Evolutionary conservation across 2,888 invertebrate species (phyloP).

Genomic region (Morinoia aosen): DNA sequence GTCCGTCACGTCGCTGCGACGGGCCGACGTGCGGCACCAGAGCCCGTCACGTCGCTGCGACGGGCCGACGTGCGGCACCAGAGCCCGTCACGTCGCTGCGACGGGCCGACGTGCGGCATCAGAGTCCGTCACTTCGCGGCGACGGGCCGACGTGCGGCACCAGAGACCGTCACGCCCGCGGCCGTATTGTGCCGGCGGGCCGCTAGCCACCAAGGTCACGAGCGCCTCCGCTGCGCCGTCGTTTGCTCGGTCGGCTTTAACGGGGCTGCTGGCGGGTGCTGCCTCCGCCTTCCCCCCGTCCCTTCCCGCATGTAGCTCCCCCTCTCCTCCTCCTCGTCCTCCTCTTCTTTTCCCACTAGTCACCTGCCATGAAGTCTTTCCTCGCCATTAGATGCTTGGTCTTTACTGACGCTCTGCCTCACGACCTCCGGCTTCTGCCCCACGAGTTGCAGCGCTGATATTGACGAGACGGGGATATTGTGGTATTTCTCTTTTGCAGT

Average conservation of each 20-base stretch:
- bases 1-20: too few relatives aligned
- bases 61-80: neutral
- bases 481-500: neutral
- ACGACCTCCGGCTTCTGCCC: neutral
- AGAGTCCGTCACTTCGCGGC: neutral
- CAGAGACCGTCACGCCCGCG: neutral
- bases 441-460: neutral
- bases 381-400: neutral
- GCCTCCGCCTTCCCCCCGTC: neutral
- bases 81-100: neutral
- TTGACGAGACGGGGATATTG: neutral
- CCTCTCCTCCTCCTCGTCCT: neutral
- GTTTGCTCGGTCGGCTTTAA: conserved; percentile 2
- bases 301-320: neutral
- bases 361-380: neutral
- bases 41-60: neutral
- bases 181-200: neutral
- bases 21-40: neutral
- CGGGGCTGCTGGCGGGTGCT: neutral
- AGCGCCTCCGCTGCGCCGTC: neutral
- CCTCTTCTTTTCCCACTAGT: too few relatives aligned
- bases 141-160: neutral
- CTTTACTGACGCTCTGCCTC: neutral
- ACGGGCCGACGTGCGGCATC: neutral
- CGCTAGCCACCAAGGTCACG: neutral